Evolutionary conservation across 2,113 vertebrate species (phyloP).

Genomic region (Hipposideros armiger): DNA sequence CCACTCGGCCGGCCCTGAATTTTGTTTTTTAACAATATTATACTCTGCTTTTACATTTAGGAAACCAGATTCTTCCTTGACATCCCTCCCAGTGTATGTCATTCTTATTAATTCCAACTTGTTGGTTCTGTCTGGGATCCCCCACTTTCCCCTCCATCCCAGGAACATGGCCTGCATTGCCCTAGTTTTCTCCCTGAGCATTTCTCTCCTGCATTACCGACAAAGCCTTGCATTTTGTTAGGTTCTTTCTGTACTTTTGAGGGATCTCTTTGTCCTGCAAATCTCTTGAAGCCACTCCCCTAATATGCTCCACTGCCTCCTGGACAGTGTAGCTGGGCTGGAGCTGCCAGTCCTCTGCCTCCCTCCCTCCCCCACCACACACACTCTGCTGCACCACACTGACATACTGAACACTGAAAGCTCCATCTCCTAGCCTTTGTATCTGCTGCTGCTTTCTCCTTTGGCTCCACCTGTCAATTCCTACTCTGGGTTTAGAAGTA

Average conservation of each 20-base stretch:
- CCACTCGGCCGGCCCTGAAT: no score
- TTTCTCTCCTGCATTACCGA: not conserved
- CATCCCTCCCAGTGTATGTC: not conserved
- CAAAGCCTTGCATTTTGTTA: not conserved
- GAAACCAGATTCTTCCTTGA: not conserved
- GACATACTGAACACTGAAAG: not conserved
- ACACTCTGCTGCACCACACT: not conserved
- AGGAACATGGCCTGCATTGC: not conserved
- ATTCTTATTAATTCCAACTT: not conserved
- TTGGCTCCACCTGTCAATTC: not conserved
- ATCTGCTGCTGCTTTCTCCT: not conserved
- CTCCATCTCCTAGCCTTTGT: not conserved
- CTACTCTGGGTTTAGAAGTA: not conserved
- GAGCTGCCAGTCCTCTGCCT: not conserved
- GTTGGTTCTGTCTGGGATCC: not conserved
- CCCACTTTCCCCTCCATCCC: not conserved
- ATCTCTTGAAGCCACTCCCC: not conserved
- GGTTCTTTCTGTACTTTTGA: not conserved
- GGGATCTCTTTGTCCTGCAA: slow-evolving; percentile 4
- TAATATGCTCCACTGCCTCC: not conserved
- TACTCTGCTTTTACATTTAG: not conserved
- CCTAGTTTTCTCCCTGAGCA: not conserved
- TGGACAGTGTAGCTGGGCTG: not conserved
- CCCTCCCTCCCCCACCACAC: not conserved
- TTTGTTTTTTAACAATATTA: not conserved